These are phyloP conservation scores for Shargacucullia verbasci DNA, from an alignment of 2,888 invertebrate genomes.

Conservation along the genomic window DNA sequence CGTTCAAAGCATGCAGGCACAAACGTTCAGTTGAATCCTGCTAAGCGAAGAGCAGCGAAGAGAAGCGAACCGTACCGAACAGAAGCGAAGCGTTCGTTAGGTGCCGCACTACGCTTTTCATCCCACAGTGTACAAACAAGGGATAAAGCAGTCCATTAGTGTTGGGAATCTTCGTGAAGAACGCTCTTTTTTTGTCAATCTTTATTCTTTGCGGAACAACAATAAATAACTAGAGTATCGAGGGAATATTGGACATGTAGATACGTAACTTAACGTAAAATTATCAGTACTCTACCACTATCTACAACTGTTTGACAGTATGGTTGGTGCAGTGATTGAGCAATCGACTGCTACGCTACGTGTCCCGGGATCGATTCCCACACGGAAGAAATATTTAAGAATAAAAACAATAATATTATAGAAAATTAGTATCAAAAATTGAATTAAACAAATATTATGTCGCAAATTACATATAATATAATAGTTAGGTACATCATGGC, in stretches of 20 bases:
- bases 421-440: no score
- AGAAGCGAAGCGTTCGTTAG: constrained; percentile 51
- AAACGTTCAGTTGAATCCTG: constrained; percentile 51
- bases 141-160: constrained; percentile 73
- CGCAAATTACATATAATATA: no score
- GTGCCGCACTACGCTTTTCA: constrained; percentile 59
- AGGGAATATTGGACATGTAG: neutral
- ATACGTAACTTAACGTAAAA: neutral
- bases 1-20: constrained; percentile 20
- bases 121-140: constrained; percentile 68
- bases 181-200: constrained; percentile 24
- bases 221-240: constrained; percentile 4
- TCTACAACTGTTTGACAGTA: no score
- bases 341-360: no score
- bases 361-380: no score
- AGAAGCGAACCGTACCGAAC: constrained; percentile 23
- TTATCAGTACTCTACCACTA: no score
- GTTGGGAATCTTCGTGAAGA: constrained; percentile 58
- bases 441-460: no score
- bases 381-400: no score
- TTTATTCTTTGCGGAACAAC: constrained; percentile 27
- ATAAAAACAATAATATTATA: no score
- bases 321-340: no score
- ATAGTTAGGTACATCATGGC: no score
- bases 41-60: constrained; percentile 41